Percentiles rank a stretch among this genome's conserved stretches.
Conservation (phyloP, 2,113 vertebrate genomes). For the Podiceps cristatus region DNA sequence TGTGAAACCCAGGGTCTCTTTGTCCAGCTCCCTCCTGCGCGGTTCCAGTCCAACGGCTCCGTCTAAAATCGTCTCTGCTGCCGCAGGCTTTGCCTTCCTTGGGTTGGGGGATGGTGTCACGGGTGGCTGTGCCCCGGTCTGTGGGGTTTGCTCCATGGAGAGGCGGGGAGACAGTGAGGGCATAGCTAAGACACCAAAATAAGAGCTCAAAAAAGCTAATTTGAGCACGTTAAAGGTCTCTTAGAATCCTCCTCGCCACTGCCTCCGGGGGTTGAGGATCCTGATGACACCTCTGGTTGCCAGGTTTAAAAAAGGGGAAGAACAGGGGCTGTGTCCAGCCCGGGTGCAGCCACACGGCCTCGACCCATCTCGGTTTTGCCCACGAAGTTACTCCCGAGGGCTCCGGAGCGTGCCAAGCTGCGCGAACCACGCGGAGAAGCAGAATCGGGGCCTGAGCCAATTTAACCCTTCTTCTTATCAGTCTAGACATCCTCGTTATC, state of each 20-base stretch:
- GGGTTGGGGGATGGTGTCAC: background rate
- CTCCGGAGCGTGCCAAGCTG: accelerated
- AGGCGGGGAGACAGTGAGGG: background rate
- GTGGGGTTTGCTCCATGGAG: background rate
- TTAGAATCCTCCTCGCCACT: background rate
- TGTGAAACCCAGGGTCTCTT: background rate
- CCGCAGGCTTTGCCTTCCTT: background rate
- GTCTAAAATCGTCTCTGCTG: no score
- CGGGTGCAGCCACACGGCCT: accelerated
- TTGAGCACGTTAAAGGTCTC: background rate
- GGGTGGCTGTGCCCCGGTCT: background rate
- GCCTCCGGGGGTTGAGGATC: background rate
- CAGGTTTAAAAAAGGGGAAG: background rate
- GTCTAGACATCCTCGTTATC: conserved; percentile 69
- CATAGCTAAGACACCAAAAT: background rate
- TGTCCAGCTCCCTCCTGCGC: background rate
- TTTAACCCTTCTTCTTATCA: conserved; percentile 57
- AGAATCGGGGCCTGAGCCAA: conserved; percentile 47
- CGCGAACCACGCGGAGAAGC: accelerated
- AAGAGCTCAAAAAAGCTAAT: background rate
- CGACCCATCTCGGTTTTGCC: background rate
- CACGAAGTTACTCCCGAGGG: accelerated
- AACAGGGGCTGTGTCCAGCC: background rate
- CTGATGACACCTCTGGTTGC: background rate
- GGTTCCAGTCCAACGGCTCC: background rate